Evolutionary conservation across 2,888 invertebrate genomes (phyloP).

Genomic region (Dryobota labecula): DNA sequence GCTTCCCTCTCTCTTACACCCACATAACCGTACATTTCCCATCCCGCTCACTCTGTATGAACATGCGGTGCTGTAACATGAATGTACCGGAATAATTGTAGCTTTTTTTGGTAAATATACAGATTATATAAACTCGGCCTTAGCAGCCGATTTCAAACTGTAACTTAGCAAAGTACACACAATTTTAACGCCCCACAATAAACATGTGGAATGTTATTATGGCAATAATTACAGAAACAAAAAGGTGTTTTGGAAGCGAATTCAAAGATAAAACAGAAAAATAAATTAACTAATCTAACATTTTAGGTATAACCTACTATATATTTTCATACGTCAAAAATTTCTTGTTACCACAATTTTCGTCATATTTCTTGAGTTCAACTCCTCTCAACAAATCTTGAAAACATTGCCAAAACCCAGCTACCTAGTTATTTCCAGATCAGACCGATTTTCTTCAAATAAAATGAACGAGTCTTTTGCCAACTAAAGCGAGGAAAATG

Average conservation of each 20-base stretch:
- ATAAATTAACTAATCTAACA: slow-evolving; percentile 1
- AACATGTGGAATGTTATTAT: slow-evolving; percentile 39
- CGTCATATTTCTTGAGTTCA: slow-evolving; percentile 15
- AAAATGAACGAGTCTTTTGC: slow-evolving; percentile 32
- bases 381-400: slow-evolving; percentile 9
- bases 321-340: not conserved
- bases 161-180: slow-evolving; percentile 59
- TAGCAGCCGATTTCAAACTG: slow-evolving; percentile 57
- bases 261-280: slow-evolving; percentile 3
- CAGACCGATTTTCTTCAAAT: slow-evolving; percentile 28
- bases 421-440: slow-evolving; percentile 36
- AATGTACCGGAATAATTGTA: slow-evolving; percentile 79
- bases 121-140: slow-evolving; percentile 45
- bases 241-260: slow-evolving; percentile 25
- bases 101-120: slow-evolving; percentile 68
- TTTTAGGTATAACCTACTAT: not conserved
- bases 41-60: slow-evolving; percentile 68
- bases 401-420: slow-evolving; percentile 34
- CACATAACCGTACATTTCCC: slow-evolving; percentile 69
- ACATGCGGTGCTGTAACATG: slow-evolving; percentile 73
- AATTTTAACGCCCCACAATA: slow-evolving; percentile 57
- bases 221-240: slow-evolving; percentile 38
- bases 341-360: slow-evolving; percentile 1
- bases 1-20: slow-evolving; percentile 73
- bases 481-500: slow-evolving; percentile 25